Conservation (phyloP, 2,888 invertebrate species). For the Biston betularia region DNA sequence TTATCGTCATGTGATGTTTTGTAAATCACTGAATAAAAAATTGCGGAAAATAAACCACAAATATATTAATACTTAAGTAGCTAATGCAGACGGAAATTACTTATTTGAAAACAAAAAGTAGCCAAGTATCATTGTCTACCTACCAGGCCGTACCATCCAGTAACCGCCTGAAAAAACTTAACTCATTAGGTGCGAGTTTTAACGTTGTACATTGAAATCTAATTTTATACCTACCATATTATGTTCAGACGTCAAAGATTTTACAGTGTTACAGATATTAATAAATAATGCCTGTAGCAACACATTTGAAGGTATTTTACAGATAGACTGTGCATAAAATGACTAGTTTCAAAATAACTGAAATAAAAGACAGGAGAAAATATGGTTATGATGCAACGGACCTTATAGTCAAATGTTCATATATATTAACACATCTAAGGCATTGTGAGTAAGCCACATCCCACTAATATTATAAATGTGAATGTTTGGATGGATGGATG, state of each 20-base stretch:
- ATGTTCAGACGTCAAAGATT: slow-evolving; percentile 20
- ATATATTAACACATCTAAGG: slow-evolving; percentile 61
- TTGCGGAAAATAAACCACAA: slow-evolving; percentile 42
- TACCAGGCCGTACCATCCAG: slow-evolving; percentile 24
- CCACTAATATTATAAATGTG: too few relatives aligned
- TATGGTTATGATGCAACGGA: slow-evolving; percentile 45
- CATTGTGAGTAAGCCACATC: slow-evolving; percentile 51
- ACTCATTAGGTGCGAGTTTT: slow-evolving; percentile 25
- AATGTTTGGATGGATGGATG: too few relatives aligned
- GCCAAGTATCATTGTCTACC: slow-evolving; percentile 28
- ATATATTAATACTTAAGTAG: slow-evolving; percentile 34
- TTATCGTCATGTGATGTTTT: slow-evolving; percentile 41
- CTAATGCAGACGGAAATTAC: slow-evolving; percentile 39
- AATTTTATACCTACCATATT: slow-evolving; percentile 13
- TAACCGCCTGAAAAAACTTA: slow-evolving; percentile 28
- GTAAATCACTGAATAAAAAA: slow-evolving; percentile 36
- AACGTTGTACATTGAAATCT: slow-evolving; percentile 19
- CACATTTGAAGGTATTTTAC: slow-evolving; percentile 20
- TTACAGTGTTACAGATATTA: slow-evolving; percentile 21
- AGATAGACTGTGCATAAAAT: slow-evolving; percentile 45
- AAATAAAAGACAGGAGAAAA: slow-evolving; percentile 54
- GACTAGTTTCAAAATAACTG: slow-evolving; percentile 50
- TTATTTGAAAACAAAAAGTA: slow-evolving; percentile 36
- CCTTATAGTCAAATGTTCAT: slow-evolving; percentile 63
- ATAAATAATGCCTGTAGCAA: slow-evolving; percentile 12